Conservation (phyloP, 1,140 invertebrate species). For the Calliopsis andreniformis region DNA sequence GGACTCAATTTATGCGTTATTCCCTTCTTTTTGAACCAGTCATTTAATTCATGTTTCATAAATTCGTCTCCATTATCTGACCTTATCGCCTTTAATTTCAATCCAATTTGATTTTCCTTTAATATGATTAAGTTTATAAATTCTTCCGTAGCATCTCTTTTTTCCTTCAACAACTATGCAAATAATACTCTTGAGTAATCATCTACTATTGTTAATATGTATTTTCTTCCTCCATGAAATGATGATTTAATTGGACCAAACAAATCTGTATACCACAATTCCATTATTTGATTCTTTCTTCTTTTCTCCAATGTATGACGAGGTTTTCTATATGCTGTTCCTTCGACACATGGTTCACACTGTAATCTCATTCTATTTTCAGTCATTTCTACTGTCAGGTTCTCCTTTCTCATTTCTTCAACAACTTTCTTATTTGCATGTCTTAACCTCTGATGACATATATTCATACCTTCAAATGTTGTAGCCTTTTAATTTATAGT, state of each 20-base stretch:
- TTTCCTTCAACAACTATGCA: neutral
- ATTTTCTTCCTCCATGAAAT: neutral
- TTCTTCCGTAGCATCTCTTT: neutral
- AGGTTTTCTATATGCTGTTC: neutral
- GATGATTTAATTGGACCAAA: neutral
- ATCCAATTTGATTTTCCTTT: slow-evolving; percentile 19
- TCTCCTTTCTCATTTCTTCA: slow-evolving; percentile 1
- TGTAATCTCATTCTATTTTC: neutral
- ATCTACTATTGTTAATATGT: slow-evolving; percentile 10
- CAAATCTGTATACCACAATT: slow-evolving; percentile 7
- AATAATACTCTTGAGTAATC: slow-evolving; percentile 15
- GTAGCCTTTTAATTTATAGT: too few species aligned
- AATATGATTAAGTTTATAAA: neutral
- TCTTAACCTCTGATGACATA: slow-evolving; percentile 10
- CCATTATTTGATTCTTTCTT: neutral
- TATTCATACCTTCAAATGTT: too few species aligned
- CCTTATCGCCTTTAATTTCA: neutral
- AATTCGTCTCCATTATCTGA: slow-evolving; percentile 19
- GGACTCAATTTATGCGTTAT: slow-evolving; percentile 13
- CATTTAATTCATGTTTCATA: neutral
- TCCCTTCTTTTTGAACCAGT: neutral
- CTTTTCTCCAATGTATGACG: neutral
- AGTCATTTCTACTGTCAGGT: neutral
- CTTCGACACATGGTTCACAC: slow-evolving; percentile 7
- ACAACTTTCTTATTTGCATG: neutral